phyloP scores from a whole-genome alignment of 2,797 vertebrate genomes.

The Oreonectes daqikongensis region DNA sequence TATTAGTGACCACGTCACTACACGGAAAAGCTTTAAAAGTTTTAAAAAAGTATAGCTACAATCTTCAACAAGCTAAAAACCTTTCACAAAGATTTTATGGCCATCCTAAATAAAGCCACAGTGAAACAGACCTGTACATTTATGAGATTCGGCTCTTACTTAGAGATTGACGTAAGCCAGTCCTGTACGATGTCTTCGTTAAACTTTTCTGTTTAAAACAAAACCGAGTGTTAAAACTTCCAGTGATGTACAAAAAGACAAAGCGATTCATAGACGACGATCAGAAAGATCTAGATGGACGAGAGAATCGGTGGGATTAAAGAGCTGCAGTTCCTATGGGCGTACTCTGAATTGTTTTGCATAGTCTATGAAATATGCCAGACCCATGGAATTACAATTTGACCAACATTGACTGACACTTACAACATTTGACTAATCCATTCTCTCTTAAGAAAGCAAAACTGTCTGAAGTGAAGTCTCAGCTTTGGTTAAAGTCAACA shows the following conservation, averaged over 20 bases:
- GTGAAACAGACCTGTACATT: not conserved
- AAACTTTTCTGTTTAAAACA: slow-evolving; percentile 55
- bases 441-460: not conserved
- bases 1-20: slow-evolving; percentile 6
- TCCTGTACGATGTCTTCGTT: slow-evolving; percentile 56
- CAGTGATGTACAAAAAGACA: not conserved
- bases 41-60: not conserved
- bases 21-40: not conserved
- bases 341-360: slow-evolving; percentile 5
- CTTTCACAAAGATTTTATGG: not conserved
- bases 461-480: not conserved
- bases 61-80: not conserved
- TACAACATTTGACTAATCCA: not conserved
- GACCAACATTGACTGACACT: not conserved
- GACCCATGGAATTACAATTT: not conserved
- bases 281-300: not conserved
- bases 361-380: slow-evolving; percentile 6
- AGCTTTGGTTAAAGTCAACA: not conserved
- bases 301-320: not conserved
- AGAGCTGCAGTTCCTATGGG: slow-evolving; percentile 2
- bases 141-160: slow-evolving; percentile 60
- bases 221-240: not conserved
- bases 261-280: not conserved
- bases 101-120: not conserved
- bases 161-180: slow-evolving; percentile 59